Conservation (phyloP, 2,888 invertebrate species). For the Pecten maximus region DNA sequence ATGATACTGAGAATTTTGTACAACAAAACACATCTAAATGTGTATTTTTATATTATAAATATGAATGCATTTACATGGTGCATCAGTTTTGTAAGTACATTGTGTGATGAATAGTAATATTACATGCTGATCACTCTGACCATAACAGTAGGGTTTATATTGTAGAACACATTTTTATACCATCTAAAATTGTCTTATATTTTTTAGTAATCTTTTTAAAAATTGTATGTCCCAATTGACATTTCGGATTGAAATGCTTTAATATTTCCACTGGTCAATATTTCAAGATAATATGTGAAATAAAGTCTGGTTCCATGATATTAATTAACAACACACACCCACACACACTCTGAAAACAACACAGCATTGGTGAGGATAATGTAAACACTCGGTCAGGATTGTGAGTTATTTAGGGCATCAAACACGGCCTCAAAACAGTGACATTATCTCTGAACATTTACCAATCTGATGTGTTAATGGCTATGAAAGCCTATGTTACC, state of each 20-base stretch:
- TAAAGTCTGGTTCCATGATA: neutral
- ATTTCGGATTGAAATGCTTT: neutral
- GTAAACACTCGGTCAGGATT: slow-evolving; percentile 21
- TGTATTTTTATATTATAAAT: neutral
- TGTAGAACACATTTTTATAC: neutral
- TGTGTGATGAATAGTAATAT: neutral
- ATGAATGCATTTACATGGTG: neutral
- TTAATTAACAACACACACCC: neutral
- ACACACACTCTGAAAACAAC: neutral
- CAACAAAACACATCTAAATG: neutral
- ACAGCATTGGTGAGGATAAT: neutral
- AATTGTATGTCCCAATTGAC: neutral
- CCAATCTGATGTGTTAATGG: neutral
- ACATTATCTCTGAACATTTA: neutral
- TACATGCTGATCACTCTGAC: neutral
- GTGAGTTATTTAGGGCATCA: neutral
- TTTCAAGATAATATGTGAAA: neutral
- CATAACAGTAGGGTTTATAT: neutral
- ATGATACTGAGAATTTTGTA: neutral
- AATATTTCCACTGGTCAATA: neutral
- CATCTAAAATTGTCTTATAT: neutral
- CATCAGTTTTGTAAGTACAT: neutral
- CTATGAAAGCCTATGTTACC: neutral
- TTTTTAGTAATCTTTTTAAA: neutral
- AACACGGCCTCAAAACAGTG: neutral